Evolutionary conservation across 2,888 invertebrate species (phyloP).

Genomic region (Drosophila paramelanica): DNA sequence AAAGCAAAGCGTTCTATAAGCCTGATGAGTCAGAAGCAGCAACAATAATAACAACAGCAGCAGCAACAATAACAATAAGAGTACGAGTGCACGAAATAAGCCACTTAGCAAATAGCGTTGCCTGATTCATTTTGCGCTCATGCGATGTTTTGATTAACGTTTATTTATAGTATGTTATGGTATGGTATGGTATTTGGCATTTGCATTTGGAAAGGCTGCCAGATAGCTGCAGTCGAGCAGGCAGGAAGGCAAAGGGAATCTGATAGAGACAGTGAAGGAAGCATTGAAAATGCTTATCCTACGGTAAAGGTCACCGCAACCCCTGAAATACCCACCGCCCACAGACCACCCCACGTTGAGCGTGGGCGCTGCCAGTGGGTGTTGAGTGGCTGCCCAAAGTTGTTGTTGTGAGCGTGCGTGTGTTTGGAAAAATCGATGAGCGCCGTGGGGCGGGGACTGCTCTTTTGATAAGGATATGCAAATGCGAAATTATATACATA

Average conservation of each 20-base stretch:
- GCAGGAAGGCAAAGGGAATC: conserved; percentile 10
- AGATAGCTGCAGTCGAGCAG: conserved; percentile 15
- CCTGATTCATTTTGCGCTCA: conserved; percentile 43
- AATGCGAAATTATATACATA: conserved; percentile 31
- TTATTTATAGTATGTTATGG: conserved; percentile 8
- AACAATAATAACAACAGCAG: conserved; percentile 6
- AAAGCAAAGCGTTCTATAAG: conserved; percentile 4
- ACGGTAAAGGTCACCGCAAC: conserved; percentile 50
- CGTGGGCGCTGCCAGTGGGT: conserved; percentile 18
- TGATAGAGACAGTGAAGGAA: background rate
- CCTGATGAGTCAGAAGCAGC: conserved; percentile 32
- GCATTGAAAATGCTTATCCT: conserved; percentile 40
- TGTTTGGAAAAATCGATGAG: conserved; percentile 54
- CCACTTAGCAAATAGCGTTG: conserved; percentile 48
- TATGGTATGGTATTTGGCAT: conserved; percentile 1
- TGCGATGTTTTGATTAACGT: conserved; percentile 4
- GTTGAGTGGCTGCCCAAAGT: conserved; percentile 9
- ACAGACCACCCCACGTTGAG: conserved; percentile 14
- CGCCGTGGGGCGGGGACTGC: conserved; percentile 7
- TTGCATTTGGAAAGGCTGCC: conserved; percentile 19
- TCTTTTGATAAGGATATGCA: conserved; percentile 48
- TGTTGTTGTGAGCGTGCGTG: conserved; percentile 15
- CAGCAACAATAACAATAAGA: conserved; percentile 5
- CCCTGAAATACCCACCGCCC: background rate
- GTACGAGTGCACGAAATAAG: conserved; percentile 43